phyloP scores from a whole-genome alignment of 2,113 vertebrate genomes.

The Gallinago jamesoni region DNA sequence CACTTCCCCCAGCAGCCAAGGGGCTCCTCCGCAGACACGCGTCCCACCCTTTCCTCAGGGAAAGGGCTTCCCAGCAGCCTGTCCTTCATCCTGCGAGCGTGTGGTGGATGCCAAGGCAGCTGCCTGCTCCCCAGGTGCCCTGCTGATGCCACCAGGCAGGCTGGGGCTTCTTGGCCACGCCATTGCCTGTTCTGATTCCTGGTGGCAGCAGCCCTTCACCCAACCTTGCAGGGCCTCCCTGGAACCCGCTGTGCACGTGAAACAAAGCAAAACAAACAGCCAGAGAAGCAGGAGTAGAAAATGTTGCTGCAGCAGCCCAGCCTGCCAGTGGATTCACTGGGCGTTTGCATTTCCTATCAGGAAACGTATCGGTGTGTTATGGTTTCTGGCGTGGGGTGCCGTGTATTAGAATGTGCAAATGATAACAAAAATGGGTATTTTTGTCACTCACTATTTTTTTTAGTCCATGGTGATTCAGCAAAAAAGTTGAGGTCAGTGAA shows the following conservation, averaged over 20 bases:
- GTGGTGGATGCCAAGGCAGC: fast-evolving
- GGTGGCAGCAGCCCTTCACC: not conserved
- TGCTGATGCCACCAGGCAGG: fast-evolving
- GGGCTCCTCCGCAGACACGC: fast-evolving
- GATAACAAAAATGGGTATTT: conserved; percentile 36
- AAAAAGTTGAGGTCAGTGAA: not conserved
- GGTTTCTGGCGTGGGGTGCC: not conserved
- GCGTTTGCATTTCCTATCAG: conserved; percentile 39
- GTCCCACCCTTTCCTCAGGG: conserved; percentile 22
- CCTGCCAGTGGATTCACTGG: not conserved
- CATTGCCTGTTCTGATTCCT: fast-evolving
- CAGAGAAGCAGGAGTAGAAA: not conserved
- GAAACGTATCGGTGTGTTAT: not conserved
- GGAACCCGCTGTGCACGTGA: fast-evolving
- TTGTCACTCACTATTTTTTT: conserved; percentile 13
- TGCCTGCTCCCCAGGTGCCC: not conserved
- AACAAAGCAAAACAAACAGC: not conserved
- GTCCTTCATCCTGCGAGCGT: not conserved
- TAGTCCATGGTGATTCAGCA: not conserved
- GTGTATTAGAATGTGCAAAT: not conserved
- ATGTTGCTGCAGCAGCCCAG: not conserved
- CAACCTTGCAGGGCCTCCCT: not conserved
- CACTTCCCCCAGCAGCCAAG: not conserved
- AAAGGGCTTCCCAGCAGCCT: not conserved
- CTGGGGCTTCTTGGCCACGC: not conserved